Evolutionary conservation across 1,140 invertebrate species (phyloP), one percentile per base, ranked within the genome.

Genomic region (Drosophila orosa): DNA sequence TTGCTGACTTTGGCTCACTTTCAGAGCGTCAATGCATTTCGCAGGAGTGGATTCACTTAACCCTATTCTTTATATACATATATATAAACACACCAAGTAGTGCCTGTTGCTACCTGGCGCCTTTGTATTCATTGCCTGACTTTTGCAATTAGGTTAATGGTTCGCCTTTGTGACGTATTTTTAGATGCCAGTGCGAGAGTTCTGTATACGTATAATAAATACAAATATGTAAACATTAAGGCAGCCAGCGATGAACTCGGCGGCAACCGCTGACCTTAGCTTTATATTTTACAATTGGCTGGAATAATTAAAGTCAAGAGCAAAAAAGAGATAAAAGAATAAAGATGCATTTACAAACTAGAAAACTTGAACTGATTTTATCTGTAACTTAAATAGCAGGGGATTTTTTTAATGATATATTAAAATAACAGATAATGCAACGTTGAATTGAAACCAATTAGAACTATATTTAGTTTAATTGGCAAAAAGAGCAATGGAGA

Each of bases 121-220:
- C 55, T 75, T 59, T 82, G 74, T 79, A 76, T 67, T 78, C 58
- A 59, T 68, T 79, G 58, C 61, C 79, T 76, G 62, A 65, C 35
- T 73, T 79, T 59, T 57, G 79, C 78, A 86, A 86, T 86, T 86
- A 86, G 83, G 83, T 87, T 87, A 86, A 86, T 86, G 83, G 84
- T 68, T 87, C 72, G 78, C 65, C 61, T 67, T 78, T 68, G 71
- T 83, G 75, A 76, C 62, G 77, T 66, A 74, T 77, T 71, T 74
- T 72, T 72, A 62, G 57, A 54, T 29, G 56, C 37, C 29, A 52
- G 56, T 54, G 56, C 45, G 50, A 50, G 50, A 50, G 45, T 35
- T 45, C 10, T 73, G 54, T 61, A 25, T 73, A 19, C 47, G 68
- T 68, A 68, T 66, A 52, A 52, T 52, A 68, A 68, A 66, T 52